A percentile compares a stretch with the other conserved stretches of the same genome.
Conservation (phyloP, 2,797 vertebrate species). For the Sebastes hopkinsi region DNA sequence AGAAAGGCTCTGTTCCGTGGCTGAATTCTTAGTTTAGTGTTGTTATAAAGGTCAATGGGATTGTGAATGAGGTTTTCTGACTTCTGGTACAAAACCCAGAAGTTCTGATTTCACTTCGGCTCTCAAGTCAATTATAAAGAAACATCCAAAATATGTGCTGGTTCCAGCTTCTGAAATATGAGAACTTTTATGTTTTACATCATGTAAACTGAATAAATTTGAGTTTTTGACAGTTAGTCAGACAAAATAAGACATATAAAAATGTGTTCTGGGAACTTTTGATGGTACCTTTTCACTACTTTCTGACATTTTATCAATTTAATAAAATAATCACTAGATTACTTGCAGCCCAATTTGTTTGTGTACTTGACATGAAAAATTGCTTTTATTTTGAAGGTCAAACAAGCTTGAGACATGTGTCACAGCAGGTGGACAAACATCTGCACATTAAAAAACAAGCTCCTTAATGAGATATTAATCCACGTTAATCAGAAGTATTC, state of each 20-base stretch:
- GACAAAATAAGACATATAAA: background rate
- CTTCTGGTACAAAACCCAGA: background rate
- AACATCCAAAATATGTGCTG: background rate
- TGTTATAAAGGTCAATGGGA: background rate
- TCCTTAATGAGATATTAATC: background rate
- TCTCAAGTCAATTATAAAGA: too few species aligned
- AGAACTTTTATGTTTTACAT: background rate
- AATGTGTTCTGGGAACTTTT: background rate
- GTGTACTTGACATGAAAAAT: background rate
- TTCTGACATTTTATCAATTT: background rate
- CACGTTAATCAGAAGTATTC: slow-evolving; percentile 9
- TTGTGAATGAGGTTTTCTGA: background rate
- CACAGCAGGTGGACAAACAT: slow-evolving; percentile 33
- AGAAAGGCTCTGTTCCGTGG: too few species aligned
- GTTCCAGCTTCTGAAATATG: background rate
- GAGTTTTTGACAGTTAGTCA: background rate
- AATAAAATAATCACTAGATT: background rate
- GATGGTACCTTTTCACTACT: background rate
- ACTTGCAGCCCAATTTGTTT: background rate
- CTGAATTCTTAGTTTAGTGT: too few species aligned
- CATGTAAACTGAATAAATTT: too few species aligned
- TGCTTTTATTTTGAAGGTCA: background rate
- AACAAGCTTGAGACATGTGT: background rate
- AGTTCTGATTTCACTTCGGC: background rate
- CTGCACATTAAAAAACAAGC: slow-evolving; percentile 8